Conservation (phyloP, 1,140 invertebrate species). For the Mylabris phalerata region DNA sequence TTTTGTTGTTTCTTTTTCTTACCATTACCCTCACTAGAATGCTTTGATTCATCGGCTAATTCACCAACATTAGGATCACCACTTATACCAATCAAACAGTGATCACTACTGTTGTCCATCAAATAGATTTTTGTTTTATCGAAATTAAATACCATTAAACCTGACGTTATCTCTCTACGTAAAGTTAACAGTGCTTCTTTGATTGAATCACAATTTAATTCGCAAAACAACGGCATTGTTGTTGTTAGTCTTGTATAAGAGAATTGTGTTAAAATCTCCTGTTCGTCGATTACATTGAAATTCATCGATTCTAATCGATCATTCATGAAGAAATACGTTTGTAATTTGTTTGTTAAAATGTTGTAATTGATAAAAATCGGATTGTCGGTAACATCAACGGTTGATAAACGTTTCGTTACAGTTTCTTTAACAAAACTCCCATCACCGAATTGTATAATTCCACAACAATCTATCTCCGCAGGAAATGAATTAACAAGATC, state of each 20-base stretch:
- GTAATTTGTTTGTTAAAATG: constrained; percentile 47
- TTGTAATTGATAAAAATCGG: constrained; percentile 58
- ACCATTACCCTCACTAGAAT: constrained; percentile 35
- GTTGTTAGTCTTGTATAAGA: constrained; percentile 56
- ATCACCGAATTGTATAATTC: constrained; percentile 35
- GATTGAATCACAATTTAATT: constrained; percentile 46
- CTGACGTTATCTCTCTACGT: constrained; percentile 47
- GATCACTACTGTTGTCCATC: constrained; percentile 48
- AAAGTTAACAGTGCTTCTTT: constrained; percentile 49
- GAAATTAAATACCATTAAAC: constrained; percentile 57
- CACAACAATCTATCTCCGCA: constrained; percentile 66
- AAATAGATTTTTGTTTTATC: constrained; percentile 52
- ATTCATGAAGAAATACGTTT: constrained; percentile 61
- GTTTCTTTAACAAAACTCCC: constrained; percentile 18
- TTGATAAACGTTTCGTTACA: constrained; percentile 42
- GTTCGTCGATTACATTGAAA: constrained; percentile 54
- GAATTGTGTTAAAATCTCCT: constrained; percentile 59
- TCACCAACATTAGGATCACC: constrained; percentile 51
- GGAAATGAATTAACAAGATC: constrained; percentile 55
- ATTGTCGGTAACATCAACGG: constrained; percentile 70
- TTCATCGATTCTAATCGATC: constrained; percentile 58
- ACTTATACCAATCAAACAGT: constrained; percentile 47
- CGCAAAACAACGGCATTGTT: constrained; percentile 48
- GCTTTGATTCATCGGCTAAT: constrained; percentile 44
- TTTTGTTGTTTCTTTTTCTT: constrained; percentile 43